Conservation (phyloP, 2,888 invertebrate genomes). For the Agrilus mali region DNA sequence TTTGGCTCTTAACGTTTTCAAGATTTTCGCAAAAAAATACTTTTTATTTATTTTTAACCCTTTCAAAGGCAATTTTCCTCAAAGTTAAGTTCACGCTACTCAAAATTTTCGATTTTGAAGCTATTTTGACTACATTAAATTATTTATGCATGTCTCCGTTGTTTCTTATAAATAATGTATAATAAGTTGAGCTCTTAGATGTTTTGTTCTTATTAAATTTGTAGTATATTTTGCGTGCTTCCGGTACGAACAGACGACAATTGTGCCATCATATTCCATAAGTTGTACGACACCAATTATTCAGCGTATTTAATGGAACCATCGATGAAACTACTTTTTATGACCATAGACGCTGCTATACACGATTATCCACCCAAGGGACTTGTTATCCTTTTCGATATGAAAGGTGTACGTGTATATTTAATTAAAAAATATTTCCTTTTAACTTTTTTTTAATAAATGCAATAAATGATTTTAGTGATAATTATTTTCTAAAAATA, state of each 20-base stretch:
- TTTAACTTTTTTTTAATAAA: too few relatives aligned
- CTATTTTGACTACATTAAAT: too few relatives aligned
- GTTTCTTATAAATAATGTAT: too few relatives aligned
- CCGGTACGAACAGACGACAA: constrained; percentile 47
- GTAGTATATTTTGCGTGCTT: constrained; percentile 30
- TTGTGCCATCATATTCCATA: constrained; percentile 48
- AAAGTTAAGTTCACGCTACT: too few relatives aligned
- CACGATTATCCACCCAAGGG: constrained; percentile 47
- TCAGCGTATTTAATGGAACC: constrained; percentile 46
- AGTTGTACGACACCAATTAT: constrained; percentile 42
- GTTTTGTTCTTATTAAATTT: not conserved
- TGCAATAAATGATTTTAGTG: not conserved
- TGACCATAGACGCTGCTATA: constrained; percentile 37
- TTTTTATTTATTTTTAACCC: too few relatives aligned
- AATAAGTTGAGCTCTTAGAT: too few relatives aligned
- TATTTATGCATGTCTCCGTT: too few relatives aligned
- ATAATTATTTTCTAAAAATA: not conserved
- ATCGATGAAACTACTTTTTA: constrained; percentile 39
- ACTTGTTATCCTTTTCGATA: constrained; percentile 54
- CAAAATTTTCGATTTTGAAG: too few relatives aligned
- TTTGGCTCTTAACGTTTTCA: too few relatives aligned
- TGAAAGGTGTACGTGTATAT: constrained; percentile 44
- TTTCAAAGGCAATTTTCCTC: too few relatives aligned
- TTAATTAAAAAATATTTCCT: too few relatives aligned
- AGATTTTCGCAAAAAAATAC: too few relatives aligned